Percentiles rank a stretch among this genome's conserved stretches.
Evolutionary conservation across 2,797 vertebrate species (phyloP).

Genomic region (Premnoplex brunnescens): DNA sequence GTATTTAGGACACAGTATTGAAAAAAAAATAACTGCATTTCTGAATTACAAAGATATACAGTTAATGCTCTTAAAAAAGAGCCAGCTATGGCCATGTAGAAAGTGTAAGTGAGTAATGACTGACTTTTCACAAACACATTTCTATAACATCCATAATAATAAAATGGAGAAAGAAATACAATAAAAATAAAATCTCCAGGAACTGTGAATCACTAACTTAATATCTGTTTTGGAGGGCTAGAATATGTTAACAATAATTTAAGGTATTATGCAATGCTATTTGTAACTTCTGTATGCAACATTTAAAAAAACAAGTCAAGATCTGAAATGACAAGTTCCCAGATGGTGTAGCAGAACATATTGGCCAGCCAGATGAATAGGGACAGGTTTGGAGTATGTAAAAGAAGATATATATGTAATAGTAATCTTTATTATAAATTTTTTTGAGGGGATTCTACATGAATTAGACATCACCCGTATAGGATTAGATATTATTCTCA

Average conservation of each 20-base stretch:
- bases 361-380: neutral
- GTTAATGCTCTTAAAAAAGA: neutral
- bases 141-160: neutral
- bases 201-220: neutral
- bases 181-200: neutral
- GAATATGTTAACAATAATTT: neutral
- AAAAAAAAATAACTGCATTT: neutral
- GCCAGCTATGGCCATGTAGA: neutral
- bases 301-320: neutral
- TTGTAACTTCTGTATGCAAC: neutral
- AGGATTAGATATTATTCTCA: neutral
- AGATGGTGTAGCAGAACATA: neutral
- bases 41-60: neutral
- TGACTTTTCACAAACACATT: neutral
- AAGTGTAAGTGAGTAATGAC: neutral
- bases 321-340: neutral
- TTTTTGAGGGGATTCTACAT: neutral
- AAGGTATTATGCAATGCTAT: neutral
- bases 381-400: neutral
- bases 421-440: neutral
- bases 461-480: neutral
- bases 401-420: neutral
- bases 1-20: neutral
- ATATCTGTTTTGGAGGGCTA: neutral
- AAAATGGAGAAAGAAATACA: neutral